Evolutionary conservation across 2,888 invertebrate species (phyloP).

Genomic region (Harpagoxenus sublaevis): DNA sequence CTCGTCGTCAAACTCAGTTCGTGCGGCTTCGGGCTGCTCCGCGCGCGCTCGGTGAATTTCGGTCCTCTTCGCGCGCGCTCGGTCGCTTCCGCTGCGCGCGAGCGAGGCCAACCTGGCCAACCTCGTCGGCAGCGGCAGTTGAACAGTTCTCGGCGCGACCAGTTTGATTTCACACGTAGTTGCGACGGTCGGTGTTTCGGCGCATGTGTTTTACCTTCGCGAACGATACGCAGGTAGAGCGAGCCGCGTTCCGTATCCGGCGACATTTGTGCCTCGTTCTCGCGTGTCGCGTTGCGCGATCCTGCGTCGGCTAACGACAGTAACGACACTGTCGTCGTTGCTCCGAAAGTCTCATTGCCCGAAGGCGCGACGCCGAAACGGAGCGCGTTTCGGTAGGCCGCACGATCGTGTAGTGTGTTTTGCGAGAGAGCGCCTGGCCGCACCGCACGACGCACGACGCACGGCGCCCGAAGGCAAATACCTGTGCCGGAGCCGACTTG

Average conservation of each 20-base stretch:
- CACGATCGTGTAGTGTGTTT: conserved; percentile 50
- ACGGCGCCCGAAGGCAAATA: conserved; percentile 78
- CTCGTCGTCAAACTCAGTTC: conserved; percentile 62
- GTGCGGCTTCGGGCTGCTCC: conserved; percentile 71
- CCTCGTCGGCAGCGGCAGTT: conserved; percentile 65
- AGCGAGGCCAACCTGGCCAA: conserved; percentile 84
- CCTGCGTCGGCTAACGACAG: background rate
- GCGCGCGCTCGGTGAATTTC: conserved; percentile 62
- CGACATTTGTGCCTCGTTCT: background rate
- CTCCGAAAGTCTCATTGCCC: background rate
- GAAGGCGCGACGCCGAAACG: conserved; percentile 43
- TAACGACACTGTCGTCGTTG: background rate
- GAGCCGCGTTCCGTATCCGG: background rate
- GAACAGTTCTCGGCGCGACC: conserved; percentile 74
- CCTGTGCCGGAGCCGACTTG: conserved; percentile 70
- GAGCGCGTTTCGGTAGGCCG: conserved; percentile 22
- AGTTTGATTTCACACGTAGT: conserved; percentile 82
- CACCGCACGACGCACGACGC: conserved; percentile 60
- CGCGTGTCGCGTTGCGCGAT: conserved; percentile 8
- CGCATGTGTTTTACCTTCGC: conserved; percentile 38
- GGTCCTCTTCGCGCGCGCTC: conserved; percentile 75
- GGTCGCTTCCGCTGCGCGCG: conserved; percentile 72
- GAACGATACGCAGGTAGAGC: conserved; percentile 8
- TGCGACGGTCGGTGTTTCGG: conserved; percentile 68
- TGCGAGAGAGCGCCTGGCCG: conserved; percentile 62